A percentile compares a stretch with the other conserved stretches of the same genome.
These are phyloP conservation scores for Mastomys coucha DNA, from an alignment of 2,113 vertebrate species.

Conservation along the genomic window DNA sequence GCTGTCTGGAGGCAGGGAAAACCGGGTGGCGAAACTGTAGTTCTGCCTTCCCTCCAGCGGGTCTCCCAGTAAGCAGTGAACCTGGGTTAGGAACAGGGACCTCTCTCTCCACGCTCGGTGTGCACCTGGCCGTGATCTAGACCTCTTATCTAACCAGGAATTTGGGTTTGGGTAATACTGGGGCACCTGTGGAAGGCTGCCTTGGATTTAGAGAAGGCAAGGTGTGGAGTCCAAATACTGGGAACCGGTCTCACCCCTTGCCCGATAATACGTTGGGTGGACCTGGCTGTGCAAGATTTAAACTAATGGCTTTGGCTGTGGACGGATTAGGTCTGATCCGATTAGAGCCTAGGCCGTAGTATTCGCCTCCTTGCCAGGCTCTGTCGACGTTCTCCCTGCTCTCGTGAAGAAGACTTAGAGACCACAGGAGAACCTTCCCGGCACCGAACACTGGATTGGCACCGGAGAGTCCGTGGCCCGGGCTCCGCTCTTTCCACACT, in stretches of 20 bases:
- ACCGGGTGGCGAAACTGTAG: background rate
- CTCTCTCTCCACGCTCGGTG: accelerated
- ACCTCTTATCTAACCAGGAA: background rate
- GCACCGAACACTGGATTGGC: background rate
- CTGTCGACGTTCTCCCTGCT: background rate
- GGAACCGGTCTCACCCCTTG: background rate
- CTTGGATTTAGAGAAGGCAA: background rate
- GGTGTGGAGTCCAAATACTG: background rate
- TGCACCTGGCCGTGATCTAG: background rate
- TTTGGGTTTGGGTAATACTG: background rate
- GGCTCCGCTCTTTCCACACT: background rate
- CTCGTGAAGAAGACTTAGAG: background rate
- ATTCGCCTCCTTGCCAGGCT: slow-evolving; percentile 27
- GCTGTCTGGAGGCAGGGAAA: background rate
- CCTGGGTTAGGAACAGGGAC: background rate
- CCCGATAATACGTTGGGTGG: background rate
- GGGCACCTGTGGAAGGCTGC: background rate
- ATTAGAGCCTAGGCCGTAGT: slow-evolving; percentile 66
- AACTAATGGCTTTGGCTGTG: slow-evolving; percentile 28
- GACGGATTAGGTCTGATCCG: slow-evolving; percentile 75
- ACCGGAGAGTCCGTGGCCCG: background rate
- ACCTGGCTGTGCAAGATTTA: slow-evolving; percentile 10
- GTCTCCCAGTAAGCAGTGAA: background rate
- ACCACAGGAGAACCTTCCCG: background rate
- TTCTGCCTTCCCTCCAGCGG: background rate